Evolutionary conservation across 2,888 invertebrate species (phyloP).

Genomic region (Microctonus aethiopoides): DNA sequence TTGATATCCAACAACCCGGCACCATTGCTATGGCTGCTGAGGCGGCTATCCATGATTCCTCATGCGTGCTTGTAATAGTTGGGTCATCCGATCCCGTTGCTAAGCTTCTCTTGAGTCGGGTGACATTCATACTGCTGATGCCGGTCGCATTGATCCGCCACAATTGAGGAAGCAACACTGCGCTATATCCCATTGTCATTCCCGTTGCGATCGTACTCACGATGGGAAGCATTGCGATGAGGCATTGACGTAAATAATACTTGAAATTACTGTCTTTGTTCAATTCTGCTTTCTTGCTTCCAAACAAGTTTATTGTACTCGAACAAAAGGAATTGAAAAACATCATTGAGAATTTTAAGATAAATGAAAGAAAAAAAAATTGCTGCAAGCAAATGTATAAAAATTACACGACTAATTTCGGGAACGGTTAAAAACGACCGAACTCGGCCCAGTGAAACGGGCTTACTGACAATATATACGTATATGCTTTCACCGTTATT

Average conservation of each 20-base stretch:
- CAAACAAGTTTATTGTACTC: not conserved
- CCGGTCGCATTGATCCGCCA: conserved; percentile 54
- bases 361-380: too few species aligned
- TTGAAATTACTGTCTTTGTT: conserved; percentile 28
- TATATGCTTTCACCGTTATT: not conserved
- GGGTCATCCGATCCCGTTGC: conserved; percentile 68
- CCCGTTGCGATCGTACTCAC: conserved; percentile 72
- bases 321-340: not conserved
- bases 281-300: not conserved
- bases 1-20: conserved; percentile 54
- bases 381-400: not conserved
- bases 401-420: too few species aligned
- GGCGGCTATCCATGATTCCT: conserved; percentile 68
- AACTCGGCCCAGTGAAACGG: not conserved
- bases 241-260: conserved; percentile 62
- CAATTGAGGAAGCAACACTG: conserved; percentile 74
- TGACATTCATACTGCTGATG: not conserved
- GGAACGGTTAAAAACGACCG: too few species aligned
- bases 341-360: not conserved
- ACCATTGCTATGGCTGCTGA: conserved; percentile 73
- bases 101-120: conserved; percentile 47
- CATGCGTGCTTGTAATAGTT: conserved; percentile 66
- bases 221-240: conserved; percentile 71
- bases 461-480: not conserved
- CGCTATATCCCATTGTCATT: conserved; percentile 75